Evolutionary conservation across 2,888 invertebrate species (phyloP).

Genomic region (Polylopha cassiicola): DNA sequence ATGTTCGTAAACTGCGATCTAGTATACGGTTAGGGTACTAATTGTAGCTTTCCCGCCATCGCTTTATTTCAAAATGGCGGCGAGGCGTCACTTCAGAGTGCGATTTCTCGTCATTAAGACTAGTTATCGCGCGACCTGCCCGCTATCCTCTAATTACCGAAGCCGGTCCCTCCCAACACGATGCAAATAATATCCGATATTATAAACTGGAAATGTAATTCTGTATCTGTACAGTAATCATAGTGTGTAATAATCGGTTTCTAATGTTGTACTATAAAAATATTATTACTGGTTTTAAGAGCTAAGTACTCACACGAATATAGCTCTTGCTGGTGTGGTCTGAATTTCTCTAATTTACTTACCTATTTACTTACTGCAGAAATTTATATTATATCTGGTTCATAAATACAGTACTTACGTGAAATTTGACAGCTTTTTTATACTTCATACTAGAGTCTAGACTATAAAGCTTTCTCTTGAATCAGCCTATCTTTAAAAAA

Average conservation of each 20-base stretch:
- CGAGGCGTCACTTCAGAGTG: conserved; percentile 30
- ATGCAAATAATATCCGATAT: conserved; percentile 59
- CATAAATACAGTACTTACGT: no score
- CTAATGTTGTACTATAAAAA: conserved; percentile 24
- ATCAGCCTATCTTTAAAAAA: no score
- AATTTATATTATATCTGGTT: no score
- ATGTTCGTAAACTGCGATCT: not conserved
- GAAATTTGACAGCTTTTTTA: no score
- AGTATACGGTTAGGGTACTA: conserved; percentile 28
- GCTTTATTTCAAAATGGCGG: conserved; percentile 59
- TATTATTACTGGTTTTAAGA: conserved; percentile 2
- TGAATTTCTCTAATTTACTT: no score
- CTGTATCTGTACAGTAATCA: no score
- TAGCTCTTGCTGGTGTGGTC: no score
- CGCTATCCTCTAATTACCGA: conserved; percentile 65
- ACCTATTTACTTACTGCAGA: no score
- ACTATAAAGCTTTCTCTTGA: no score
- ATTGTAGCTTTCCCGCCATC: conserved; percentile 61
- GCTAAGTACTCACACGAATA: no score
- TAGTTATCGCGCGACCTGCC: conserved; percentile 66
- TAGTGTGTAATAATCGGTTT: conserved; percentile 20
- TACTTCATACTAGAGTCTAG: no score
- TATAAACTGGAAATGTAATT: conserved; percentile 46
- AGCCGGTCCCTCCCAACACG: conserved; percentile 51
- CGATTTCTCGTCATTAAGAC: conserved; percentile 66